Percentiles rank a stretch among this genome's conserved stretches.
Evolutionary conservation across 2,797 vertebrate genomes (phyloP).

Genomic region (Protosalanx chinensis): DNA sequence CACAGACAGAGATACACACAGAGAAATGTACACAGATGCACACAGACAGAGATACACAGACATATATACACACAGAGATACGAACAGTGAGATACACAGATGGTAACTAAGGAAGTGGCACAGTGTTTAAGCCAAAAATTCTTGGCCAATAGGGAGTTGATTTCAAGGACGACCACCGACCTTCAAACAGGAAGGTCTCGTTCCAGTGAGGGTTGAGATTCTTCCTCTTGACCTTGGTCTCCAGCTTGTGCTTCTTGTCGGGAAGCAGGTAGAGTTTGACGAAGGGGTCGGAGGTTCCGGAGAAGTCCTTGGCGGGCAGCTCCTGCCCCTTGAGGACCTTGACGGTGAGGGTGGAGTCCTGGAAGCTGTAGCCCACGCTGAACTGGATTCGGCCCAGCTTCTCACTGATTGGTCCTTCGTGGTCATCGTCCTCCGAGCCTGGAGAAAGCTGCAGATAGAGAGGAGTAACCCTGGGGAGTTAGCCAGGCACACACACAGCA

Average conservation of each 20-base stretch:
- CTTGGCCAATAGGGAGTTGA: too few species aligned
- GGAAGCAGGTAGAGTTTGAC: conserved; percentile 98
- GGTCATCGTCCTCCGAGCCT: conserved; percentile 92
- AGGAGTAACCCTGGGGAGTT: background rate
- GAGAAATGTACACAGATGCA: conserved; percentile 33
- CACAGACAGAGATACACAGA: conserved; percentile 6
- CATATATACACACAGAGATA: conserved; percentile 6
- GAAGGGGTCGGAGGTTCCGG: conserved; percentile 96
- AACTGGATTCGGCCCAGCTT: conserved; percentile 89
- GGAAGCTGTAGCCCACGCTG: conserved; percentile 98
- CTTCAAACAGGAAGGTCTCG: conserved; percentile 97
- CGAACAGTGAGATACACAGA: conserved; percentile 12
- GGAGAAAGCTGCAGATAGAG: conserved; percentile 82
- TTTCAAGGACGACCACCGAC: conserved; percentile 55
- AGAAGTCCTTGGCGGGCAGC: conserved; percentile 97
- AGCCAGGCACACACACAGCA: conserved; percentile 4
- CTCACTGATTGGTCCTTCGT: conserved; percentile 87
- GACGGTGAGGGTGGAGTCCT: conserved; percentile 96
- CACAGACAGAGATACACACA: conserved; percentile 25
- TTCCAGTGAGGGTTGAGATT: conserved; percentile 99
- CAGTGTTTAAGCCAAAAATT: background rate
- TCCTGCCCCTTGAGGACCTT: conserved; percentile 98
- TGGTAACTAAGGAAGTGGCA: background rate
- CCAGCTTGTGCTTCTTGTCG: conserved; percentile 98
- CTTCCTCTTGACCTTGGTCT: conserved; percentile 99